Conservation (phyloP, 2,888 invertebrate genomes). For the Leucozona laternaria region DNA sequence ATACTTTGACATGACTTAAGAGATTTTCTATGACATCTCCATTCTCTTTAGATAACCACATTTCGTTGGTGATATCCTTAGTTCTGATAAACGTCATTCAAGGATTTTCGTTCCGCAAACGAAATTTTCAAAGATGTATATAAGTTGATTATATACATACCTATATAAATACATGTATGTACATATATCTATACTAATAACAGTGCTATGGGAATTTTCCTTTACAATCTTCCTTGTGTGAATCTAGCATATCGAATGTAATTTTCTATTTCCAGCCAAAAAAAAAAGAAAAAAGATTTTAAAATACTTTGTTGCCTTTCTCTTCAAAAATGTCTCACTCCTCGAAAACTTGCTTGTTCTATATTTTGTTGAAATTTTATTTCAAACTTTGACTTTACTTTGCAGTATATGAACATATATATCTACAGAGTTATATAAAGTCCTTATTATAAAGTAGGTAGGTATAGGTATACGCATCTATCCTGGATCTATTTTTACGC, state of each 20-base stretch:
- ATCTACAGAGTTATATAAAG: background rate
- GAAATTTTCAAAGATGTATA: conserved; percentile 8
- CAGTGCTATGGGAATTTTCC: conserved; percentile 3
- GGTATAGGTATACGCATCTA: conserved; percentile 34
- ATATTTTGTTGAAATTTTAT: conserved; percentile 23
- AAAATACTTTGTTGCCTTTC: background rate
- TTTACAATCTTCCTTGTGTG: conserved; percentile 14
- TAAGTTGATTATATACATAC: background rate
- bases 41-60: conserved; percentile 41
- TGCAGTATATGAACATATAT: no score
- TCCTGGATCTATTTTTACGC: conserved; percentile 46
- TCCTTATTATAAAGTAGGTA: background rate
- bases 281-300: background rate
- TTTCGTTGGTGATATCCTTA: conserved; percentile 27
- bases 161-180: background rate
- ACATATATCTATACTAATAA: background rate
- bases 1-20: conserved; percentile 18
- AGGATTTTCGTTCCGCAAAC: conserved; percentile 25
- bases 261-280: conserved; percentile 23
- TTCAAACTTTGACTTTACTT: conserved; percentile 29
- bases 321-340: background rate
- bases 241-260: conserved; percentile 31
- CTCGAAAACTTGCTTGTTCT: conserved; percentile 13
- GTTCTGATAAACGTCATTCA: conserved; percentile 39
- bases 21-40: conserved; percentile 20